A percentile compares a stretch with the other conserved stretches of the same genome.
These are phyloP conservation scores for Yponomeuta plumbellus DNA, from an alignment of 2,888 invertebrate genomes.

Conservation along the genomic window DNA sequence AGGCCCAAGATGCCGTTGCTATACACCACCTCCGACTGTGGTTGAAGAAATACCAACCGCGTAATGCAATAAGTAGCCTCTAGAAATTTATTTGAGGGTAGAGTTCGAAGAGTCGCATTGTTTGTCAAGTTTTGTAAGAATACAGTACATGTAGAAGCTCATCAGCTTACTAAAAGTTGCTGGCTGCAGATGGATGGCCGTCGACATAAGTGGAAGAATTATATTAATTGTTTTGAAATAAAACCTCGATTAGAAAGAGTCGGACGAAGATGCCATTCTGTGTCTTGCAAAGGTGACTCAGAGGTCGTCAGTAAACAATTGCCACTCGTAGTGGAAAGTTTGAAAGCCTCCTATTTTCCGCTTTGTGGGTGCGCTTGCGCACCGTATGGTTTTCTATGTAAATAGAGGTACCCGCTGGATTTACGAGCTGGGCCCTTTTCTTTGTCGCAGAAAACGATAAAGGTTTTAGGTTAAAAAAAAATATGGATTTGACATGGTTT, in stretches of 20 bases:
- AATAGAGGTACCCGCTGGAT: not conserved
- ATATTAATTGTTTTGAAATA: not conserved
- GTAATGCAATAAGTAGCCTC: no score
- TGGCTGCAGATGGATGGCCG: no score
- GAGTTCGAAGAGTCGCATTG: no score
- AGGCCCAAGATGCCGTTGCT: no score
- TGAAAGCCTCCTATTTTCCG: conserved; percentile 3
- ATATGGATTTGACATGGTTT: not conserved
- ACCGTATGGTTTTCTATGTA: conserved; percentile 1
- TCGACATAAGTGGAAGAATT: no score
- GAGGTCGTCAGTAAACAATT: not conserved
- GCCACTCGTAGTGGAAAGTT: conserved; percentile 4
- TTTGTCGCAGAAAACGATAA: not conserved
- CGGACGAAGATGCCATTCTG: not conserved
- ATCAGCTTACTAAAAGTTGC: no score
- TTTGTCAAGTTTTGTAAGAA: no score
- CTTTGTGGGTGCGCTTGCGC: not conserved
- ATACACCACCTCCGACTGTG: no score
- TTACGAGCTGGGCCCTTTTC: not conserved
- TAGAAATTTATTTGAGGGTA: no score
- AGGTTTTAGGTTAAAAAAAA: not conserved
- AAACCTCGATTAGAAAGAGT: not conserved
- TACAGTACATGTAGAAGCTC: no score
- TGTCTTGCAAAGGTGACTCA: not conserved
- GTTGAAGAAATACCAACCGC: no score